A percentile compares a stretch with the other conserved stretches of the same genome.
Conservation (phyloP, 2,113 vertebrate genomes). For the Neolamprologus devosi region DNA sequence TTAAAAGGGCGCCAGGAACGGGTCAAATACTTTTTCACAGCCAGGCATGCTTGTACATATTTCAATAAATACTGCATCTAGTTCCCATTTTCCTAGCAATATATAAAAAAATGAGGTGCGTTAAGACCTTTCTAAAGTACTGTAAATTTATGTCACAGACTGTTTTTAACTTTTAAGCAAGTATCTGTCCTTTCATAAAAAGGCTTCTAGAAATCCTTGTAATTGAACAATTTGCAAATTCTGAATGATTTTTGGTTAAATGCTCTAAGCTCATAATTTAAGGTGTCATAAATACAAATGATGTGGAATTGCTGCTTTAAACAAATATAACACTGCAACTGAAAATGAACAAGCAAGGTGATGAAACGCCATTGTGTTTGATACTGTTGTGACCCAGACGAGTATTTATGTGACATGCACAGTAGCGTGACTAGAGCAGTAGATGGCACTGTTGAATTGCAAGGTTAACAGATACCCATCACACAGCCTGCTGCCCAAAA, state of each 20-base stretch:
- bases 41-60: rapidly evolving
- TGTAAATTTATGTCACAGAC: neutral
- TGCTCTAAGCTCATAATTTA: neutral
- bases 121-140: neutral
- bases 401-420: neutral
- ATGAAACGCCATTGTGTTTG: neutral
- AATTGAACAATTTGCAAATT: neutral
- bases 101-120: neutral
- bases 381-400: neutral
- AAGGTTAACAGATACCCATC: neutral
- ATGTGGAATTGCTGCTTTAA: neutral
- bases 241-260: neutral
- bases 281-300: neutral
- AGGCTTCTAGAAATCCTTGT: neutral
- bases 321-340: neutral
- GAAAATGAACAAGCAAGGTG: neutral
- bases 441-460: slow-evolving; percentile 33
- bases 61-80: neutral
- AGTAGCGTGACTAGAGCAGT: neutral
- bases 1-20: rapidly evolving
- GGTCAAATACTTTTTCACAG: neutral
- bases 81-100: neutral
- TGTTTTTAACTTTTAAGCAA: neutral
- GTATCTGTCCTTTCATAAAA: neutral
- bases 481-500: neutral